A percentile compares a stretch with the other conserved stretches of the same genome.
Conservation (phyloP, 2,888 invertebrate genomes). For the Cataglyphis cursor region DNA sequence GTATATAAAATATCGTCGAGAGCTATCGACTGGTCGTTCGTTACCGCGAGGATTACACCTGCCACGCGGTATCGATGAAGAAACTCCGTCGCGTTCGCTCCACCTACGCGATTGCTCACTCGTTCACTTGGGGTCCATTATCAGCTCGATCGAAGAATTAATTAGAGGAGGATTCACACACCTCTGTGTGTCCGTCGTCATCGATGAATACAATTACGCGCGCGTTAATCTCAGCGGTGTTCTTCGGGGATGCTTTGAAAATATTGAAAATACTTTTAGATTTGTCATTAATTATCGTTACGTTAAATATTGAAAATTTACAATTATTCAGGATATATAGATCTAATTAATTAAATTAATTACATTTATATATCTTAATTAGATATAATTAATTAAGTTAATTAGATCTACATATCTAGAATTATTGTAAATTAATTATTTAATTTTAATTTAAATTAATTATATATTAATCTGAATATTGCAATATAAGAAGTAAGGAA, state of each 20-base stretch:
- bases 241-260: neutral
- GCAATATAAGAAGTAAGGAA: neutral
- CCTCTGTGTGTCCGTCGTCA: constrained; percentile 50
- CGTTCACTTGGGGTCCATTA: constrained; percentile 68
- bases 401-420: no score
- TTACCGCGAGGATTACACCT: constrained; percentile 78
- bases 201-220: constrained; percentile 26
- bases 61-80: constrained; percentile 67
- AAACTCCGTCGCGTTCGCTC: constrained; percentile 70
- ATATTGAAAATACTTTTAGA: neutral
- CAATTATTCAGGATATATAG: neutral
- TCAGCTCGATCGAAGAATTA: constrained; percentile 72
- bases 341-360: neutral
- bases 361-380: neutral
- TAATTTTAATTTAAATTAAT: no score
- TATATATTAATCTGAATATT: neutral
- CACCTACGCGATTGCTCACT: constrained; percentile 78
- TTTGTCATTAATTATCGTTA: neutral
- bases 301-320: neutral
- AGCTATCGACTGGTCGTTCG: constrained; percentile 70
- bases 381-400: neutral
- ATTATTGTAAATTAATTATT: no score
- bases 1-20: constrained; percentile 77
- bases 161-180: constrained; percentile 75
- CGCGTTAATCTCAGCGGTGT: neutral